Evolutionary conservation across 2,888 invertebrate species (phyloP).

Genomic region (Tenthredo livida): DNA sequence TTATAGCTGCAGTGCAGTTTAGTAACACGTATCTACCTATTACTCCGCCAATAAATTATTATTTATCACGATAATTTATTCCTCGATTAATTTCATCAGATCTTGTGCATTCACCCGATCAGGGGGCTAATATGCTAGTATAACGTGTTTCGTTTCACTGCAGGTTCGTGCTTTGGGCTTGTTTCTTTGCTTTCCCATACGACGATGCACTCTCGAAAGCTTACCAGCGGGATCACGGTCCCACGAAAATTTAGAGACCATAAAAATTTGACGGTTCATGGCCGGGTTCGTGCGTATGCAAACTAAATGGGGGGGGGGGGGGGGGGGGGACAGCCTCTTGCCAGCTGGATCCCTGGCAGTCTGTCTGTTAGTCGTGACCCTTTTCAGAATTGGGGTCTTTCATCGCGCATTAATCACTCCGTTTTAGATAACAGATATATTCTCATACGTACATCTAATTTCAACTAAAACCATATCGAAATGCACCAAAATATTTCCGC

Average conservation of each 20-base stretch:
- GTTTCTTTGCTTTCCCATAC: slow-evolving; percentile 17
- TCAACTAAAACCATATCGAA: not conserved
- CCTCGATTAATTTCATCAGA: not conserved
- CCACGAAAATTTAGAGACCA: slow-evolving; percentile 54
- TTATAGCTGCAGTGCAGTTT: not conserved
- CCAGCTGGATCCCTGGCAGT: slow-evolving; percentile 7
- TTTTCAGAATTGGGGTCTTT: slow-evolving; percentile 28
- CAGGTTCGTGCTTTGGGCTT: not conserved
- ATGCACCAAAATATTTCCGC: not conserved
- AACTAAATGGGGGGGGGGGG: not conserved
- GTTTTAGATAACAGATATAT: slow-evolving; percentile 7
- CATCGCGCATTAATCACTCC: slow-evolving; percentile 25
- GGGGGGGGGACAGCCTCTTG: not conserved
- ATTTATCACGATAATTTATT: not conserved
- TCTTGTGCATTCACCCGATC: not conserved
- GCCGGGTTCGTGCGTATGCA: slow-evolving; percentile 44
- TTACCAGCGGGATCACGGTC: not conserved
- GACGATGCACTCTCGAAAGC: slow-evolving; percentile 1
- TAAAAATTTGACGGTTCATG: slow-evolving; percentile 54
- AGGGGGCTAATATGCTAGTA: no score
- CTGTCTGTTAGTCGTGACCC: slow-evolving; percentile 15
- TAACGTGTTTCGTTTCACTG: not conserved
- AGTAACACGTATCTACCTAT: no score
- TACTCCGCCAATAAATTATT: not conserved
- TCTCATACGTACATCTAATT: not conserved